Base-by-base conservation (phyloP, 2,113 vertebrate genomes). In the Sphaerodactylus townsendi region DNA sequence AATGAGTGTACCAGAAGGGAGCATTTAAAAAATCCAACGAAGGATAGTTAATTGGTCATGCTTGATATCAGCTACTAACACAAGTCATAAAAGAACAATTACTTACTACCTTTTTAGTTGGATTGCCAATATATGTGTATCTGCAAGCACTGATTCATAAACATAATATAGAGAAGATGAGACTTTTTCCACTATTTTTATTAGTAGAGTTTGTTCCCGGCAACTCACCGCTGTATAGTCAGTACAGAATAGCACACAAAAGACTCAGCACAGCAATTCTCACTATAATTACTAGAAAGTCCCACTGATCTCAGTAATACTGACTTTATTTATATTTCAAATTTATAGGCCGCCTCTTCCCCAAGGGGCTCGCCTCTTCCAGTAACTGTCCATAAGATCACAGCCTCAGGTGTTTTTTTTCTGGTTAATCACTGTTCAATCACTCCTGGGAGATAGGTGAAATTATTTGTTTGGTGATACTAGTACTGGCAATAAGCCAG, bases 131-230 rank as follows among this genome's bases (percentile, higher is more conserved):
- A 75, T 37, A 3, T 68, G 64, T 37, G 69, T 17, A 6, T 17
- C 2, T 21, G 70, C 35, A 19, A 86, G 53, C 62, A 92, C 5
- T 86, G 70, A 90, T 65, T 83, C 64, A n/a, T 71, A 84, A 80
- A 68, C 25, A 83, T 89, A 91, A 88, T 89, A 81, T 89, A 78
- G 28, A 90, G 75, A 71, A 81, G 7, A 48, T 25, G 23, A 1
- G 0, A 37, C 83, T 87, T 86, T 87, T 65, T 71, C 73, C 25
- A n/a, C 85, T 69, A 91, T 95, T 93, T 94, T 93, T 92, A 88
- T 21, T 50, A 89, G 85, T 77, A 84, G 79, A 75, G 70, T 89
- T 85, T 88, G 66, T 87, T 91, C 83, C 69, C 82, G 87, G 90
- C 86, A 90, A 83, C 89, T 91, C 81, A 83, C 76, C 69, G 56